phyloP scores from a whole-genome alignment of 2,113 vertebrate genomes.

The Motacilla alba region DNA sequence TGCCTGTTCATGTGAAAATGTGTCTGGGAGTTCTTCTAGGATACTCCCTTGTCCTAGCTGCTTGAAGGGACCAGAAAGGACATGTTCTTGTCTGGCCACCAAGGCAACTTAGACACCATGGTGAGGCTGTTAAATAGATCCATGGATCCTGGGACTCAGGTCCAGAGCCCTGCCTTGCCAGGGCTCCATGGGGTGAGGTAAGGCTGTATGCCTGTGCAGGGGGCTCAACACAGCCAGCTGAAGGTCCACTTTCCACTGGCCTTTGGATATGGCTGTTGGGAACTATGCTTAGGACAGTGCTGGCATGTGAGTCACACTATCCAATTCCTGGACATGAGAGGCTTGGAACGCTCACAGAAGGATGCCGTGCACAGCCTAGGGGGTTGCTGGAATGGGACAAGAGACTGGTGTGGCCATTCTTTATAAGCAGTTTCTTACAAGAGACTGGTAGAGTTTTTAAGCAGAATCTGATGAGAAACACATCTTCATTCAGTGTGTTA shows the following conservation, averaged over 20 bases:
- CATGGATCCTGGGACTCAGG: neutral
- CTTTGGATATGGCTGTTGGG: neutral
- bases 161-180: neutral
- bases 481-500: neutral
- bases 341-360: neutral
- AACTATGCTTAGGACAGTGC: neutral
- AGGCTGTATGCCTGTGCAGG: neutral
- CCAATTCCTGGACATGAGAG: neutral
- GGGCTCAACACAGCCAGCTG: neutral
- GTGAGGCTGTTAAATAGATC: neutral
- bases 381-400: accelerated
- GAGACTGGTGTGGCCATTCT: neutral
- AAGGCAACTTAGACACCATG: neutral
- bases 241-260: neutral
- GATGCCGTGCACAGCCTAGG: too few species aligned
- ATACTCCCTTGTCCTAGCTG: neutral
- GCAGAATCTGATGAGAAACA: neutral
- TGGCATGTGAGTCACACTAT: neutral
- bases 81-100: neutral
- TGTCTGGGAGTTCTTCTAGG: neutral
- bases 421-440: neutral
- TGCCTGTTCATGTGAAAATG: neutral
- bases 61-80: neutral
- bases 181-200: neutral
- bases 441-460: neutral